Conservation (phyloP, 2,888 invertebrate genomes). For the Machimus rusticus region DNA sequence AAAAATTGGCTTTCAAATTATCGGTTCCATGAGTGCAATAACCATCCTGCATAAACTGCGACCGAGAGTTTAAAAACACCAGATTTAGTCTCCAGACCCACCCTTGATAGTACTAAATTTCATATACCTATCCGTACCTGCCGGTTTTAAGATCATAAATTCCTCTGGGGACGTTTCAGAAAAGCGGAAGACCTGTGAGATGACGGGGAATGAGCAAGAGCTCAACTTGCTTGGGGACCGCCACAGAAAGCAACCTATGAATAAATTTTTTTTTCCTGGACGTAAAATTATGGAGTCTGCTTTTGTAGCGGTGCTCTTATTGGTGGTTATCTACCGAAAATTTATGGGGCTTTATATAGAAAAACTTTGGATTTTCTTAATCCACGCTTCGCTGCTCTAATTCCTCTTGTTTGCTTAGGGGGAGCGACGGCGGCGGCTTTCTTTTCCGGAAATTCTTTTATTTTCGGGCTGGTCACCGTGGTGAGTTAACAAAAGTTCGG, state of each 20-base stretch:
- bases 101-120: neutral
- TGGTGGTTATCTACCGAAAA: slow-evolving; percentile 31
- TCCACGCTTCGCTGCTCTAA: slow-evolving; percentile 33
- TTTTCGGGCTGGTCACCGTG: neutral
- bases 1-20: neutral
- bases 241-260: slow-evolving; percentile 36
- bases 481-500: neutral
- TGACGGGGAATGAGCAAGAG: neutral
- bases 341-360: slow-evolving; percentile 33
- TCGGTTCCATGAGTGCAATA: neutral
- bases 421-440: neutral
- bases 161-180: neutral
- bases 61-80: neutral
- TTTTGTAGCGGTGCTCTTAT: neutral
- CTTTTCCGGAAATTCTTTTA: neutral
- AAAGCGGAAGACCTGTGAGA: slow-evolving; percentile 1
- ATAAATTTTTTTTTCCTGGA: slow-evolving; percentile 35
- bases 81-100: neutral
- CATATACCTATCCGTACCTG: slow-evolving; percentile 29
- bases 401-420: slow-evolving; percentile 18
- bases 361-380: slow-evolving; percentile 37
- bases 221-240: slow-evolving; percentile 11
- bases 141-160: slow-evolving; percentile 33
- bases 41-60: neutral
- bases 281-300: slow-evolving; percentile 5